phyloP scores from a whole-genome alignment of 2,888 invertebrate genomes.

The Pemphredon lugubris region DNA sequence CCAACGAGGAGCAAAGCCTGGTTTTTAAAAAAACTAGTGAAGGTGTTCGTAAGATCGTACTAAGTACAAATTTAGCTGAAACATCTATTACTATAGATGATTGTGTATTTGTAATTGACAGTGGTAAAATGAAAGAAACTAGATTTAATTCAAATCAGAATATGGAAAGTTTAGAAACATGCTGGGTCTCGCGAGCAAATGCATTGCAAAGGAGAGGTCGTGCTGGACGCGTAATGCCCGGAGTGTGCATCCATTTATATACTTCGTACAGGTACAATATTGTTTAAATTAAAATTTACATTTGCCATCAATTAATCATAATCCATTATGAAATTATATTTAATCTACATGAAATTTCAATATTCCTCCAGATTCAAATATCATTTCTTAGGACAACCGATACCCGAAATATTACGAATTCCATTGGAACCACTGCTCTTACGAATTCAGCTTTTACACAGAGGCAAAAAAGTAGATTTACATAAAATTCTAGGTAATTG shows the following conservation, averaged over 20 bases:
- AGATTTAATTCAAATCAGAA: conserved; percentile 91
- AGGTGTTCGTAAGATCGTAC: conserved; percentile 92
- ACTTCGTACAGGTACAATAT: conserved; percentile 87
- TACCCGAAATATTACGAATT: conserved; percentile 94
- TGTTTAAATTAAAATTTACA: no score
- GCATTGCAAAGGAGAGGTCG: conserved; percentile 94
- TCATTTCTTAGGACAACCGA: conserved; percentile 87
- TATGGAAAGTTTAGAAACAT: conserved; percentile 92
- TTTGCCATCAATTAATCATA: no score
- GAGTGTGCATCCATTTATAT: conserved; percentile 93
- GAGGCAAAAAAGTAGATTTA: conserved; percentile 77
- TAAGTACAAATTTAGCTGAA: conserved; percentile 96
- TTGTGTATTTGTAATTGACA: conserved; percentile 96
- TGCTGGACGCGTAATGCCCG: conserved; percentile 94
- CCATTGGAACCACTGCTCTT: conserved; percentile 92
- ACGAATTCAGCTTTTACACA: conserved; percentile 87
- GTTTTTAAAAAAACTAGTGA: conserved; percentile 88
- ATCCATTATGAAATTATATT: no score
- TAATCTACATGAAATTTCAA: no score
- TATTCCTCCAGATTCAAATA: conserved; percentile 84
- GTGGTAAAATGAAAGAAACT: conserved; percentile 95
- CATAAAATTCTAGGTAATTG: conserved; percentile 82
- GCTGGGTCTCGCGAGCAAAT: conserved; percentile 96
- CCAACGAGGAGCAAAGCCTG: conserved; percentile 91
- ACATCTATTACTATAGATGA: conserved; percentile 98